Evolutionary conservation across 2,113 vertebrate genomes (phyloP), one percentile per base, ranked within the genome.

Genomic region (Nesogale talazaci): DNA sequence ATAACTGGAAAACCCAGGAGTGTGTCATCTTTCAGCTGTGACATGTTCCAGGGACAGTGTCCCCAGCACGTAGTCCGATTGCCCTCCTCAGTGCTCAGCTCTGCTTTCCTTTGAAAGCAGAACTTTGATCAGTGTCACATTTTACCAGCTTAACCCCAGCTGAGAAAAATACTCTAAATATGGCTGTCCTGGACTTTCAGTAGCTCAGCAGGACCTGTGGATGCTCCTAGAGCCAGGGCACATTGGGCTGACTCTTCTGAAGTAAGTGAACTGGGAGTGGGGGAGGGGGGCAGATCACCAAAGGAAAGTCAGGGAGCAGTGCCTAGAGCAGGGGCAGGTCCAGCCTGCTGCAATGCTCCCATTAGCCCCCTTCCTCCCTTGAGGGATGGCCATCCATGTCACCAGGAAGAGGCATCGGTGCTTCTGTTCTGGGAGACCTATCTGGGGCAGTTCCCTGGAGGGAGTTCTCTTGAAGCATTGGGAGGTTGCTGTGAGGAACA

Each of bases 401-500:
- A 16, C 74, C 1, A 1, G 8, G 0, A 0, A 17, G 25, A 40
- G n/a, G 31, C 40, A 9, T 38, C 29, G 14, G 3, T 19, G 1
- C 19, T n/a, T 3, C 0, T 10, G 69, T 40, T 27, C 70, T 31
- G 3, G 15, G 20, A 29, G 29, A 16, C 10, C 1, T 14, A 1
- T n/a, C 52, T 34, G 36, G 38, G 52, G 17, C 12, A 1, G 16
- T 31, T 8, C 11, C 8, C 2, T 14, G 82, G 36, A 46, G 25
- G 67, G 57, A 31, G 42, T 59, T 46, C 61, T 31, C 6, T 46
- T 2, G 23, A 61, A 77, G 74, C 11, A 1, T 34, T 34, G 40
- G 27, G 8, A 76, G 46, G 15, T 17, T 34, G 31, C 61, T 67
- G 65, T 31, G 27, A 19, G 29, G 10, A 67, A 31, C 16, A n/a